phyloP scores from a whole-genome alignment of 2,113 vertebrate species.

The Nycticebus coucang region DNA sequence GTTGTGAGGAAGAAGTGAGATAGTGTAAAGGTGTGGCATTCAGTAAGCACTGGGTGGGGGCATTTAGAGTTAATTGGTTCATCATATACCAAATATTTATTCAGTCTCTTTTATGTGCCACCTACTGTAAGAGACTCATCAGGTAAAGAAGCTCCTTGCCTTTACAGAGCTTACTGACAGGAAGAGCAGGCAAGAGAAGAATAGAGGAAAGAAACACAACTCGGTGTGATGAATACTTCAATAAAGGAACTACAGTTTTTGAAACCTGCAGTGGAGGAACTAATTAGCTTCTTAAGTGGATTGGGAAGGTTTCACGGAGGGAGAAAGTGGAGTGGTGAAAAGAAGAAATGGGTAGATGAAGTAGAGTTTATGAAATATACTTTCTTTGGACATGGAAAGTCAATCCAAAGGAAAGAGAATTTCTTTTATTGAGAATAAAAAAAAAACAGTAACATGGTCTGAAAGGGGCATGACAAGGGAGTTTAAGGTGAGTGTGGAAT shows the following conservation, averaged over 20 bases:
- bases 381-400: not conserved
- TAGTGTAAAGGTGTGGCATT: not conserved
- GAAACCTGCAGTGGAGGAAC: not conserved
- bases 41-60: not conserved
- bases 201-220: not conserved
- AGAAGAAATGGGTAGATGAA: not conserved
- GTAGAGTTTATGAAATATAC: not conserved
- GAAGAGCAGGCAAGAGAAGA: not conserved
- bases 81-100: not conserved
- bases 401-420: not conserved
- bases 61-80: not conserved
- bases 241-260: not conserved
- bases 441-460: not conserved
- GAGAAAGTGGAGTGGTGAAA: not conserved
- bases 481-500: not conserved
- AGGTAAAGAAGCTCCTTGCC: not conserved
- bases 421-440: not conserved
- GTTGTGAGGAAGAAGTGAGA: not conserved
- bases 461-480: not conserved
- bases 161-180: not conserved
- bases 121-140: not conserved
- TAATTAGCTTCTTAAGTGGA: not conserved
- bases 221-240: not conserved
- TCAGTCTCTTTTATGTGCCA: not conserved
- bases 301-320: not conserved